Percentiles rank a stretch among this genome's conserved stretches.
Conservation (phyloP, 2,113 vertebrate genomes). For the Microtus montanus region DNA sequence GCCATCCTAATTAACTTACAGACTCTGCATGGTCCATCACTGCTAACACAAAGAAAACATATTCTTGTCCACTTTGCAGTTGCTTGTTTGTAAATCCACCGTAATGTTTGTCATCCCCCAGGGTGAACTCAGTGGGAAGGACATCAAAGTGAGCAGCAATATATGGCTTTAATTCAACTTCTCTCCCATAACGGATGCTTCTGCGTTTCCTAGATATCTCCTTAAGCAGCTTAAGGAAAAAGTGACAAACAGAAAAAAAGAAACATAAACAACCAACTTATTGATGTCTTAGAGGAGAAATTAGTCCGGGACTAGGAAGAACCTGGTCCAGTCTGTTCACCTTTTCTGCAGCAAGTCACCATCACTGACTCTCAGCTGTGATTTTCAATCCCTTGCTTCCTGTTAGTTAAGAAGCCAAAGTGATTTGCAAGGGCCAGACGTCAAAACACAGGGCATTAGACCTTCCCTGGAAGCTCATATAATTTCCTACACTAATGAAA, state of each 20-base stretch:
- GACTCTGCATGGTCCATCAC: constrained; percentile 97
- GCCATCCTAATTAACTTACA: constrained; percentile 85
- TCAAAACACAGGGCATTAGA: not conserved
- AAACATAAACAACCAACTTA: constrained; percentile 75
- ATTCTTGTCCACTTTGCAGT: constrained; percentile 97
- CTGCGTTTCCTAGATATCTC: constrained; percentile 96
- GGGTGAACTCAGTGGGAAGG: constrained; percentile 95
- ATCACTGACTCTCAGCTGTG: constrained; percentile 50
- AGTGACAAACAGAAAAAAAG: constrained; percentile 73
- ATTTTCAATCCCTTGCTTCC: not conserved
- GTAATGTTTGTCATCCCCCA: constrained; percentile 95
- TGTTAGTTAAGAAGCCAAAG: constrained; percentile 17
- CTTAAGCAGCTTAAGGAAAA: constrained; percentile 91
- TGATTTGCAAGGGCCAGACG: not conserved
- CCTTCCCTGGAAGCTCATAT: constrained; percentile 11
- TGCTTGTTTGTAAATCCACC: constrained; percentile 98
- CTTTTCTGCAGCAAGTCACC: constrained; percentile 22
- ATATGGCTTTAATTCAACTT: constrained; percentile 95
- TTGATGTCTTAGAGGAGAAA: constrained; percentile 68
- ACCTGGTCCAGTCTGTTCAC: constrained; percentile 55
- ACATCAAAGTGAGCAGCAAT: constrained; percentile 97
- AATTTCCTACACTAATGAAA: constrained; percentile 22
- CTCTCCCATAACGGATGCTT: constrained; percentile 93
- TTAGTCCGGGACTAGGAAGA: constrained; percentile 57
- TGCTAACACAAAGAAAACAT: constrained; percentile 97